Evolutionary conservation across 2,797 vertebrate species (phyloP).

Genomic region (Pyrocephalus nanus): DNA sequence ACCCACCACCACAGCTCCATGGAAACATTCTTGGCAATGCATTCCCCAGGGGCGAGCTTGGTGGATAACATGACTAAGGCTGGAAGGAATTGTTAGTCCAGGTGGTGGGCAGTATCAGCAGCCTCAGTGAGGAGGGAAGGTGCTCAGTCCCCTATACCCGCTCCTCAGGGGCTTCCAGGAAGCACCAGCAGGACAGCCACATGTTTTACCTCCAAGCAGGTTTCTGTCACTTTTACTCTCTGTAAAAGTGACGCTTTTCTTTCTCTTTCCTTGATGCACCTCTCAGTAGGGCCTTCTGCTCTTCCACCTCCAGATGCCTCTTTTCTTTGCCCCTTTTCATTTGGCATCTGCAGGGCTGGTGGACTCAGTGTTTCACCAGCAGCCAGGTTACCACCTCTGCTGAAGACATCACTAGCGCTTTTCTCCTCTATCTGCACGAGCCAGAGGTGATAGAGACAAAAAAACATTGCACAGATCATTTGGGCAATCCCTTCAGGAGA

Average conservation of each 20-base stretch:
- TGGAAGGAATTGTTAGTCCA: neutral
- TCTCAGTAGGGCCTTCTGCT: neutral
- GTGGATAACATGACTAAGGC: no score
- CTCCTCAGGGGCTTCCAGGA: neutral
- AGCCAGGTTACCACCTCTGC: neutral
- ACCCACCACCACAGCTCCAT: fast-evolving
- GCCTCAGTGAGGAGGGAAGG: neutral
- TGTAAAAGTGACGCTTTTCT: neutral
- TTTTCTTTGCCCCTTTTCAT: neutral
- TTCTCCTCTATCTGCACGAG: neutral
- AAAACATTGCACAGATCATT: neutral
- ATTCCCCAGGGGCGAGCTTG: neutral
- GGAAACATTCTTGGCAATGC: neutral
- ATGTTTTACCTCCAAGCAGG: neutral
- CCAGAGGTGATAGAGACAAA: neutral
- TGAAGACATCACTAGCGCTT: neutral
- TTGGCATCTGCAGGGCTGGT: neutral
- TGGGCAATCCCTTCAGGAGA: neutral
- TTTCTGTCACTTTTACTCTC: neutral
- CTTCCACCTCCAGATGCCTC: neutral
- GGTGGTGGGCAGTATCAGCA: neutral
- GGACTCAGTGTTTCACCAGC: fast-evolving
- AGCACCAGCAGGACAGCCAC: fast-evolving
- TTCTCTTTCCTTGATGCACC: neutral
- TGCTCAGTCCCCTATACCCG: fast-evolving